Percentiles rank a stretch among this genome's conserved stretches.
phyloP scores from a whole-genome alignment of 2,113 vertebrate species.

The Pungitius pungitius region DNA sequence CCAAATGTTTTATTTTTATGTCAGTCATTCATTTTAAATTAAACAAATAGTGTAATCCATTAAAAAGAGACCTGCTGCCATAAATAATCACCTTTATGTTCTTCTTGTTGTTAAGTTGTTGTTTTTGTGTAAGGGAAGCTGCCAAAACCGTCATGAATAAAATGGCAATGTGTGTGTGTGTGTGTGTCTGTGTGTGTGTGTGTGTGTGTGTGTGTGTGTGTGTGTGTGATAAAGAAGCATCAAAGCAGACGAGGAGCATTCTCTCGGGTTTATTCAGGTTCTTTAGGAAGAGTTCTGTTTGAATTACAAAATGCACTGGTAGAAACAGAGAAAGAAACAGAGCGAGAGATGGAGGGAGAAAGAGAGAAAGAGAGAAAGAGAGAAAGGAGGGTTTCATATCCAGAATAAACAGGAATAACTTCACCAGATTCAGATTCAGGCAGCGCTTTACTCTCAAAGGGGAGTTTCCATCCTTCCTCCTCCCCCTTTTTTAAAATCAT shows the following conservation, averaged over 20 bases:
- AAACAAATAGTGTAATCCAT: too few relatives aligned
- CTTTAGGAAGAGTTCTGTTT: too few relatives aligned
- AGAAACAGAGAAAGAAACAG: constrained; percentile 79
- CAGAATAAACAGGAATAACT: constrained; percentile 78
- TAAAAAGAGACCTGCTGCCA: too few relatives aligned
- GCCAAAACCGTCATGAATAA: background rate
- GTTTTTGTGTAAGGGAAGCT: too few relatives aligned
- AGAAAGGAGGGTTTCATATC: constrained; percentile 77
- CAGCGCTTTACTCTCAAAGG: constrained; percentile 76
- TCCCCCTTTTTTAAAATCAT: constrained; percentile 66
- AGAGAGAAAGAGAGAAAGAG: constrained; percentile 59
- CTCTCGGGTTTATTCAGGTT: constrained; percentile 85
- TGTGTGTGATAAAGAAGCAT: constrained; percentile 16
- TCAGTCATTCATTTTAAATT: too few relatives aligned
- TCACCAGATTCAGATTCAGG: constrained; percentile 81
- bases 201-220: background rate
- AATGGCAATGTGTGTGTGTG: constrained; percentile 20
- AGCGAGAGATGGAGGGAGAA: constrained; percentile 72
- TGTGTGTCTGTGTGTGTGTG: constrained; percentile 1
- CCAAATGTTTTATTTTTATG: too few relatives aligned
- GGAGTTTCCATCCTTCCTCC: constrained; percentile 66
- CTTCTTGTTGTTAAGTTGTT: too few relatives aligned
- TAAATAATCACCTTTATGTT: too few relatives aligned
- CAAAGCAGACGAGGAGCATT: constrained; percentile 70
- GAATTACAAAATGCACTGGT: constrained; percentile 86